Evolutionary conservation across 2,797 vertebrate species (phyloP).

Genomic region (Xerus rutilus): DNA sequence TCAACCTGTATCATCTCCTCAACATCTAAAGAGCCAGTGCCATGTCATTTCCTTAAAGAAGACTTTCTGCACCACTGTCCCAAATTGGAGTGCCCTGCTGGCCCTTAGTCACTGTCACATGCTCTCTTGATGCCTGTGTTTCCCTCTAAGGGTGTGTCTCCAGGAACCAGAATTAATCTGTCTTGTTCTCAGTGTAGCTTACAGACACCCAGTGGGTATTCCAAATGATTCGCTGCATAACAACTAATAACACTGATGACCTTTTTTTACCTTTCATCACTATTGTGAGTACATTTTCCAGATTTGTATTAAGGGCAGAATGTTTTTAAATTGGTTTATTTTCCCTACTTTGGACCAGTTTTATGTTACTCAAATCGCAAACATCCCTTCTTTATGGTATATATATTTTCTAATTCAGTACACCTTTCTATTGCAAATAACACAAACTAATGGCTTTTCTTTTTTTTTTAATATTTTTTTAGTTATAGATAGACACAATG

Average conservation of each 20-base stretch:
- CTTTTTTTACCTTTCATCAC: not conserved
- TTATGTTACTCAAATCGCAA: not conserved
- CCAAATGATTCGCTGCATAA: not conserved
- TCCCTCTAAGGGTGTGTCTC: not conserved
- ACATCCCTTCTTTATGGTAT: not conserved
- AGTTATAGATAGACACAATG: too few species aligned
- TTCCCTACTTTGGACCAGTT: not conserved
- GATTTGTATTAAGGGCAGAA: not conserved
- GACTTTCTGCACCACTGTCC: not conserved
- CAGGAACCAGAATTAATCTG: not conserved
- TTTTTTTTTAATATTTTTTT: too few species aligned
- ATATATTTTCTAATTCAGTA: not conserved
- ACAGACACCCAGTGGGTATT: not conserved
- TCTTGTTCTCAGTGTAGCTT: not conserved
- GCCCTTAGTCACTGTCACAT: too few species aligned
- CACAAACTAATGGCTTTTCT: not conserved
- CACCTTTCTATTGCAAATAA: conserved; percentile 21
- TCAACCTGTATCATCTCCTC: not conserved
- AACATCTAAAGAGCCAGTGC: not conserved
- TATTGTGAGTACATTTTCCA: not conserved
- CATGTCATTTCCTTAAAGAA: not conserved
- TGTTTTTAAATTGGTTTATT: not conserved
- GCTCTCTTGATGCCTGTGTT: not conserved
- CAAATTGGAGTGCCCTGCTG: not conserved
- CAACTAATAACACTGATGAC: not conserved